These are phyloP conservation scores for Aphelenchoides avenae DNA, from an alignment of 1,140 invertebrate genomes.

Conservation along the genomic window DNA sequence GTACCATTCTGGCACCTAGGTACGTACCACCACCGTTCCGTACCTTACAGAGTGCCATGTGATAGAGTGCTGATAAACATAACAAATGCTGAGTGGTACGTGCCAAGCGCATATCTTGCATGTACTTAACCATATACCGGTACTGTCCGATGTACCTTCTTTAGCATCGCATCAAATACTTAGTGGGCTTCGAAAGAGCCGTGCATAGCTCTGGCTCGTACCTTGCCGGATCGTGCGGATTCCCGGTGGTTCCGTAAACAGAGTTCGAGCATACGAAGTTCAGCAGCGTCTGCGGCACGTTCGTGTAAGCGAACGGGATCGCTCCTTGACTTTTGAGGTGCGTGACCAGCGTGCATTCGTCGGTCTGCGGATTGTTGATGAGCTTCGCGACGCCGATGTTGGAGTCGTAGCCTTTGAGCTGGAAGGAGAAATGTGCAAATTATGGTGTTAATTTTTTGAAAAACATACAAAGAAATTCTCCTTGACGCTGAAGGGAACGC, in stretches of 20 bases:
- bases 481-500: constrained; percentile 55
- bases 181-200: too few relatives aligned
- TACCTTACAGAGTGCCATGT: too few relatives aligned
- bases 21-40: too few relatives aligned
- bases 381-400: constrained; percentile 60
- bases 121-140: too few relatives aligned
- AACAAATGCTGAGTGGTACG: too few relatives aligned
- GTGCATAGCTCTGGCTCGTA: background rate
- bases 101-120: too few relatives aligned
- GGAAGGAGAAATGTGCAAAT: constrained; percentile 6
- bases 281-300: constrained; percentile 61
- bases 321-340: constrained; percentile 54
- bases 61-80: too few relatives aligned
- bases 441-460: constrained; percentile 9
- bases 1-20: too few relatives aligned
- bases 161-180: too few relatives aligned
- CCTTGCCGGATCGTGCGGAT: constrained; percentile 33
- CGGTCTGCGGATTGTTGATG: constrained; percentile 54
- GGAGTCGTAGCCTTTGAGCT: constrained; percentile 61
- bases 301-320: constrained; percentile 62
- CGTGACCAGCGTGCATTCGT: constrained; percentile 58
- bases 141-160: too few relatives aligned
- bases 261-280: constrained; percentile 53
- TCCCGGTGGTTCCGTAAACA: constrained; percentile 51
- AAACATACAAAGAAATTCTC: constrained; percentile 47